A percentile compares a stretch with the other conserved stretches of the same genome.
Evolutionary conservation across 1,140 invertebrate genomes (phyloP).

Genomic region (Saxidomus purpurata): DNA sequence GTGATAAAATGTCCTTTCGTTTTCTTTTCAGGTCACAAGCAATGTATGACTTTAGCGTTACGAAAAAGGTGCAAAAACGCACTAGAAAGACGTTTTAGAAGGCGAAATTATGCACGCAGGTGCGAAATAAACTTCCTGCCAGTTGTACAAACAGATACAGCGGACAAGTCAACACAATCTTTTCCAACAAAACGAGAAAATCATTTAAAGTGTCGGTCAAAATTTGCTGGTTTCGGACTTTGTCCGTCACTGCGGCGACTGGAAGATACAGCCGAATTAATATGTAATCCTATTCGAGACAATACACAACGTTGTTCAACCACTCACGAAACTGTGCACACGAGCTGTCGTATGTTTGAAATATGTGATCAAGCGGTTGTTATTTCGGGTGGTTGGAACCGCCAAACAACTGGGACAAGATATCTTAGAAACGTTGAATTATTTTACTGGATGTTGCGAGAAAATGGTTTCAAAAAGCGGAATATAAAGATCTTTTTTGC

Average conservation of each 20-base stretch:
- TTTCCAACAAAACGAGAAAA: slow-evolving; percentile 75
- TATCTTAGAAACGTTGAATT: slow-evolving; percentile 84
- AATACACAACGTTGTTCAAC: slow-evolving; percentile 87
- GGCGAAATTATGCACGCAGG: slow-evolving; percentile 82
- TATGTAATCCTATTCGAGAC: slow-evolving; percentile 87
- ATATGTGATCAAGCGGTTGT: slow-evolving; percentile 88
- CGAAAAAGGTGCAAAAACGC: slow-evolving; percentile 85
- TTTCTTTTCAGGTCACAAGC: slow-evolving; percentile 46
- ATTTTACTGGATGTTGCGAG: slow-evolving; percentile 86
- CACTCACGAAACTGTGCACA: slow-evolving; percentile 85
- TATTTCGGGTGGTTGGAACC: slow-evolving; percentile 88
- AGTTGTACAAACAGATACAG: slow-evolving; percentile 80
- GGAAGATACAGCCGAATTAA: slow-evolving; percentile 84
- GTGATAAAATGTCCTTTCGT: neutral
- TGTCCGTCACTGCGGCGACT: slow-evolving; percentile 86
- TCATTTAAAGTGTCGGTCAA: slow-evolving; percentile 82
- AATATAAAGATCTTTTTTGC: slow-evolving; percentile 89
- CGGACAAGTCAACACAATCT: slow-evolving; percentile 11
- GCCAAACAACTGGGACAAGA: slow-evolving; percentile 84
- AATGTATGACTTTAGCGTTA: slow-evolving; percentile 84
- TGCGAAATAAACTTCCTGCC: slow-evolving; percentile 88
- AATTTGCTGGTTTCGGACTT: slow-evolving; percentile 84
- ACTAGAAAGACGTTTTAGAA: slow-evolving; percentile 75
- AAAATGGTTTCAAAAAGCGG: slow-evolving; percentile 87
- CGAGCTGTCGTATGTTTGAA: slow-evolving; percentile 87